phyloP scores from a whole-genome alignment of 64 coral and sea anemone species.

The Hydrozoanthus tunicans region DNA sequence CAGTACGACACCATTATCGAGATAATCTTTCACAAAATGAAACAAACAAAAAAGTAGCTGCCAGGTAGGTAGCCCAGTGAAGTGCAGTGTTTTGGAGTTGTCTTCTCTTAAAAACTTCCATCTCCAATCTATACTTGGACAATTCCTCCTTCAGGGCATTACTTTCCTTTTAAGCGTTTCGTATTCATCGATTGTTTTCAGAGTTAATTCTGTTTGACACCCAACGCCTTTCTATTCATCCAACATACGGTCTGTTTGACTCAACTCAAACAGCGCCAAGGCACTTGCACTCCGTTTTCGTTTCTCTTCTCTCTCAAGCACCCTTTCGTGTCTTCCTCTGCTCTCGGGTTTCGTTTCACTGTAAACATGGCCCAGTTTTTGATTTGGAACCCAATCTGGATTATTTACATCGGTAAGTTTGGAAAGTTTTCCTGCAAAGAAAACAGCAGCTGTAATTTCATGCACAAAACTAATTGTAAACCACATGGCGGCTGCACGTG shows the following conservation, averaged over 20 bases:
- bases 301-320: conserved; percentile 49
- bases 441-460: conserved; percentile 20
- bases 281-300: conserved; percentile 35
- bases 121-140: conserved; percentile 31
- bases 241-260: conserved; percentile 2
- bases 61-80: conserved; percentile 64
- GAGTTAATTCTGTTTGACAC: conserved; percentile 44
- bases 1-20: neutral
- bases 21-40: conserved; percentile 24
- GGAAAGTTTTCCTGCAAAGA: conserved; percentile 52
- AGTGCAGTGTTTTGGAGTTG: conserved; percentile 45
- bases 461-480: neutral
- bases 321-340: conserved; percentile 22
- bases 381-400: conserved; percentile 52
- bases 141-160: conserved; percentile 59
- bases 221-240: conserved; percentile 26
- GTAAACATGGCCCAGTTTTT: conserved; percentile 51
- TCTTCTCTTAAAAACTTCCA: conserved; percentile 56
- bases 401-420: conserved; percentile 25
- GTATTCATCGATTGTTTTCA: conserved; percentile 21
- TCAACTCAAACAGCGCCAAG: conserved; percentile 35
- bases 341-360: conserved; percentile 47
- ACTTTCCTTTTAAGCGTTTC: conserved; percentile 61
- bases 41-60: conserved; percentile 7
- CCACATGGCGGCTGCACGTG: neutral